phyloP scores from a whole-genome alignment of 1,140 invertebrate genomes.

The Drosophila guanche region DNA sequence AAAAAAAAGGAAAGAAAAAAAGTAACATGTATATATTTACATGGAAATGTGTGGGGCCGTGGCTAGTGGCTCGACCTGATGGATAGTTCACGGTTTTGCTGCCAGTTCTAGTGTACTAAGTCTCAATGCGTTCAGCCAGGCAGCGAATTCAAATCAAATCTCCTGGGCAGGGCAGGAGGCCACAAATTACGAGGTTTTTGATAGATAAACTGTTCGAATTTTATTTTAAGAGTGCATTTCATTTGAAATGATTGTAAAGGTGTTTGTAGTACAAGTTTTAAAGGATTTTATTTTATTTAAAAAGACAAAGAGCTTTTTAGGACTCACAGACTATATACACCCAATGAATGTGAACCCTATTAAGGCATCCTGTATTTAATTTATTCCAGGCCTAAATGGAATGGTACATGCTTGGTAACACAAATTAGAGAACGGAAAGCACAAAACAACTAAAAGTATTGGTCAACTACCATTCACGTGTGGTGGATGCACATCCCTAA shows the following conservation, averaged over 20 bases:
- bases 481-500: conserved; percentile 5
- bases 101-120: conserved; percentile 24
- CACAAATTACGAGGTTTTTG: not conserved
- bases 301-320: too few relatives aligned
- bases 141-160: conserved; percentile 3
- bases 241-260: too few relatives aligned
- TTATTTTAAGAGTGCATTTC: too few relatives aligned
- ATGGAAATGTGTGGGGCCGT: conserved; percentile 30
- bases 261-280: not conserved
- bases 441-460: conserved; percentile 13
- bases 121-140: not conserved
- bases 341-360: not conserved
- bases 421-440: conserved; percentile 8
- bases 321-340: too few relatives aligned
- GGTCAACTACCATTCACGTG: conserved; percentile 17
- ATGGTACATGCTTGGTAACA: conserved; percentile 1
- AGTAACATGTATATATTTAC: conserved; percentile 31
- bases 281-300: too few relatives aligned
- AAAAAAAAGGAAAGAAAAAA: conserved; percentile 11
- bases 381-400: conserved; percentile 4
- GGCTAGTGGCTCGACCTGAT: conserved; percentile 16
- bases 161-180: not conserved
- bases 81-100: conserved; percentile 33
- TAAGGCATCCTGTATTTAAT: not conserved
- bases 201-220: not conserved